Percentiles rank a stretch among this genome's conserved stretches.
These are phyloP conservation scores for Tricholauxania praeusta DNA, from an alignment of 2,888 invertebrate species.

Conservation along the genomic window DNA sequence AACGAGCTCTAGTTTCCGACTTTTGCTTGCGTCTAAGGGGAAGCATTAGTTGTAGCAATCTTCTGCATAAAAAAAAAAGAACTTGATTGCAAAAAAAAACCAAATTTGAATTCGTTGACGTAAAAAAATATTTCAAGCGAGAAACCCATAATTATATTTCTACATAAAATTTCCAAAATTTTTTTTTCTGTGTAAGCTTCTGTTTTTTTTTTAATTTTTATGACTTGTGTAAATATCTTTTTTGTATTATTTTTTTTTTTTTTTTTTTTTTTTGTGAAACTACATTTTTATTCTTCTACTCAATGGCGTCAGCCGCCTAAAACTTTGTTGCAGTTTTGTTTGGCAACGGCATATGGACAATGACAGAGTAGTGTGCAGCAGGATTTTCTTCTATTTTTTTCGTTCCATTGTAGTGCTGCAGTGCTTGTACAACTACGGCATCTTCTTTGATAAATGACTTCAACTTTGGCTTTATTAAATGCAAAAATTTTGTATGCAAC, in stretches of 20 bases:
- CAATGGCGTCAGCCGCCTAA: constrained; percentile 16
- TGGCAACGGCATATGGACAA: neutral
- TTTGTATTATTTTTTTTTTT: neutral
- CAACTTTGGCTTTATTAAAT: constrained; percentile 32
- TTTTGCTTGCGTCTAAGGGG: too few relatives aligned
- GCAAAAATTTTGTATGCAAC: constrained; percentile 26
- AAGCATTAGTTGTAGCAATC: too few relatives aligned
- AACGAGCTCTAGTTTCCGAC: too few relatives aligned
- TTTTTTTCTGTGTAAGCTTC: too few relatives aligned
- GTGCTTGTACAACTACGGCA: neutral
- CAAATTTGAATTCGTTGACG: too few relatives aligned
- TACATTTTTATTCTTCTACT: neutral
- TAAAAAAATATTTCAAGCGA: too few relatives aligned
- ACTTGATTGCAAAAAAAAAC: too few relatives aligned
- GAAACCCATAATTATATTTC: too few relatives aligned
- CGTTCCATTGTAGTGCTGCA: neutral
- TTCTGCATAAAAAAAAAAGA: too few relatives aligned
- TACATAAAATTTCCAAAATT: too few relatives aligned
- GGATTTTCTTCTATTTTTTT: neutral
- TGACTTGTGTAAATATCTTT: neutral
- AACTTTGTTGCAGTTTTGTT: constrained; percentile 18
- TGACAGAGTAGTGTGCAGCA: neutral
- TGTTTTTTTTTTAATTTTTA: constrained; percentile 9
- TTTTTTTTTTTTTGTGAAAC: neutral
- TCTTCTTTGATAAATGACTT: constrained; percentile 15